Evolutionary conservation across 2,888 invertebrate genomes (phyloP), one percentile per base, ranked within the genome.

Genomic region (Drosophila mimetica): DNA sequence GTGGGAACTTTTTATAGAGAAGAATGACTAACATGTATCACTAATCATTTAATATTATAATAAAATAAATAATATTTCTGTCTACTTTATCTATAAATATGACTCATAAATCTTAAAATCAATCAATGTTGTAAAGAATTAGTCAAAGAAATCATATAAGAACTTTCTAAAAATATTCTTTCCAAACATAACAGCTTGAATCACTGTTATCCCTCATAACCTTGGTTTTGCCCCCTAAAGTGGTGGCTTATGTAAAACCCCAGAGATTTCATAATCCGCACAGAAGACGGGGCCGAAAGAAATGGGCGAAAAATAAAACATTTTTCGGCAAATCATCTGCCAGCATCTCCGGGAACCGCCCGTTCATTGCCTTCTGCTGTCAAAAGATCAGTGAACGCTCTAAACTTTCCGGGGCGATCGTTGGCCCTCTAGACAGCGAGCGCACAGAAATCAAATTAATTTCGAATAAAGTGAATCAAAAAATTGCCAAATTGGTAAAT

Each of bases 341-440:
- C 48, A 57, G 36, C 48, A 50, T 50, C 36, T 42, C 55, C 55
- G 53, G 55, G 36, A 52, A 52, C 53, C 36, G 41, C 13, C 48
- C 71, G 70, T 70, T 71, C 70, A 71, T 70, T 70, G 70, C 71
- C 60, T 66, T 66, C 34, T 64, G 46, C 69, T 71, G 86, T 71
- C 84, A 81, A 48, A 48, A 86, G 81, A 81, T 83, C 86, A 86
- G 47, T 70, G 71, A 70, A 61, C 71, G 61, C 57, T 66, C 69
- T 69, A 59, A 76, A 76, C 79, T 78, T 75, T 73, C 63, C 63
- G 47, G 28, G 63, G 64, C 78, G 84, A 80, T 42, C 79, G 46
- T 77, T 79, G 80, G 79, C 79, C 80, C 75, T 58, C 59, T 75
- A 73, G 76, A 77, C 71, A 53, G 37, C 18, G 64, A 51, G 22